A percentile compares a stretch with the other conserved stretches of the same genome.
Evolutionary conservation across 2,797 vertebrate genomes (phyloP).

Genomic region (Leptoclinus maculatus): DNA sequence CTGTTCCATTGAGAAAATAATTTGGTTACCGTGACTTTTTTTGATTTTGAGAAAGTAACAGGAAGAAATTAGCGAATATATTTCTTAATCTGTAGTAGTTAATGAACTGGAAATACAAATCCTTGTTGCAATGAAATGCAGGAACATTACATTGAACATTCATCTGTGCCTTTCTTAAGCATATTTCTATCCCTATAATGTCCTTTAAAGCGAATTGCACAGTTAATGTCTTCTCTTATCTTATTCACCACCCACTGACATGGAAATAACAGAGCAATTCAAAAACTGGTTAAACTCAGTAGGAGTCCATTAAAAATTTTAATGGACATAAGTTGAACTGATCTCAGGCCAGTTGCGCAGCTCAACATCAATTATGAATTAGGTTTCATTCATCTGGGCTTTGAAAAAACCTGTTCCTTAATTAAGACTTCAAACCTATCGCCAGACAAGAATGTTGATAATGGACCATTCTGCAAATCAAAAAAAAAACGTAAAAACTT

Average conservation of each 20-base stretch:
- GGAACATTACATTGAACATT: conserved; percentile 28
- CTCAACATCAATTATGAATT: background rate
- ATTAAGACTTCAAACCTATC: too few species aligned
- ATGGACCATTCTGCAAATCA: background rate
- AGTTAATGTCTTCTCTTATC: conserved; percentile 34
- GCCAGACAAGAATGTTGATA: background rate
- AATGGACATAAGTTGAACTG: conserved; percentile 7
- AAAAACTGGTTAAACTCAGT: conserved; percentile 37
- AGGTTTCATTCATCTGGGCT: conserved; percentile 1
- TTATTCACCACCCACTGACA: conserved; percentile 44
- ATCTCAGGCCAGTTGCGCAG: background rate
- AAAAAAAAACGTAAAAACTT: background rate
- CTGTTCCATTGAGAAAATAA: background rate
- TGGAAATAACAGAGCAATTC: conserved; percentile 21
- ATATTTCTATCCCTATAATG: conserved; percentile 18
- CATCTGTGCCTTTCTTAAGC: conserved; percentile 19
- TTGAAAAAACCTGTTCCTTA: background rate
- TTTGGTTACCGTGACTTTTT: background rate
- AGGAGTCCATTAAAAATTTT: background rate
- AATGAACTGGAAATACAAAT: conserved; percentile 30
- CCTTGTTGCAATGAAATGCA: conserved; percentile 6
- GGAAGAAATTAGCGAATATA: background rate
- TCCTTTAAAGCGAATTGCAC: conserved; percentile 29
- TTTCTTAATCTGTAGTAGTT: conserved; percentile 4
- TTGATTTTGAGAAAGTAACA: conserved; percentile 2